Percentiles rank a stretch among this genome's conserved stretches.
phyloP scores from a whole-genome alignment of 2,888 invertebrate genomes.

The Nebria salina region DNA sequence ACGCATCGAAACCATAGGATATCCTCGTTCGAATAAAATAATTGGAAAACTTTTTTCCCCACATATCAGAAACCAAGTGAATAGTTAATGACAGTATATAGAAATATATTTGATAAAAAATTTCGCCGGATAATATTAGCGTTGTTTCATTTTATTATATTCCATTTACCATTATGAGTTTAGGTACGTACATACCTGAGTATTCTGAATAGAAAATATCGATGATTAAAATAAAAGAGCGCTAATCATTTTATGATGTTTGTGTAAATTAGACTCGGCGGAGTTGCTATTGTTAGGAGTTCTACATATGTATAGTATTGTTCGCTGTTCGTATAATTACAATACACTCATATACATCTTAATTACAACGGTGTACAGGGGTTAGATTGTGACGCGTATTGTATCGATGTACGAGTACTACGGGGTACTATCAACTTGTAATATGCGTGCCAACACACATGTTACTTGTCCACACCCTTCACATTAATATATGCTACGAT shows the following conservation, averaged over 20 bases:
- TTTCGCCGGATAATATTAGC: too few relatives aligned
- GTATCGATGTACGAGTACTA: not conserved
- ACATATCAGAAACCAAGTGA: too few relatives aligned
- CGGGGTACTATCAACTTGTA: not conserved
- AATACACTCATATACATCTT: not conserved
- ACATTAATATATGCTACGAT: not conserved
- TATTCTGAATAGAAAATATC: slow-evolving; percentile 24
- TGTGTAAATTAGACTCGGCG: not conserved
- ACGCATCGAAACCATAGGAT: too few relatives aligned
- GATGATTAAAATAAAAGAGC: slow-evolving; percentile 37
- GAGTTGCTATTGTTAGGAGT: not conserved
- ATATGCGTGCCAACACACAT: not conserved
- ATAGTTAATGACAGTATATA: too few relatives aligned
- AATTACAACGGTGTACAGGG: not conserved
- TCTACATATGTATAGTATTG: not conserved
- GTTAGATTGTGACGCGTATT: not conserved
- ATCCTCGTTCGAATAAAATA: too few relatives aligned
- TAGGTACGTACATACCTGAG: too few relatives aligned
- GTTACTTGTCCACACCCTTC: not conserved
- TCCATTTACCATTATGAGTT: too few relatives aligned
- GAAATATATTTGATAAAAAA: too few relatives aligned
- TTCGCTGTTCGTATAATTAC: not conserved
- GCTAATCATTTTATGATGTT: slow-evolving; percentile 27
- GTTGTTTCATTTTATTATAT: too few relatives aligned
- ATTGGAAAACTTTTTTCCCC: too few relatives aligned